Evolutionary conservation across 2,113 vertebrate genomes (phyloP).

Genomic region (Alosa alosa): DNA sequence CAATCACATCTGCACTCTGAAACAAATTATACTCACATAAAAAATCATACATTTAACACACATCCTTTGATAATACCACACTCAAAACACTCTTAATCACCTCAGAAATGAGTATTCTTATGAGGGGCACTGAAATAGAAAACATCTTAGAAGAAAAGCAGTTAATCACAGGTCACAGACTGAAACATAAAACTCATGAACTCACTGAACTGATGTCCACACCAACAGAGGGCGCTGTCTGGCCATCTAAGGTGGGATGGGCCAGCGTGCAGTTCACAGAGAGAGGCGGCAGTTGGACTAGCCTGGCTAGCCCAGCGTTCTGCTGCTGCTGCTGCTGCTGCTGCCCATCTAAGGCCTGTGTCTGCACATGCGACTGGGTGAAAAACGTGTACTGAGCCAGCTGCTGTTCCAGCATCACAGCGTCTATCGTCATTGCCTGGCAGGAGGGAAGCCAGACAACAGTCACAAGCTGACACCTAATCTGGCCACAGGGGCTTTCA

Average conservation of each 20-base stretch:
- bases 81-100: neutral
- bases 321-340: slow-evolving; percentile 64
- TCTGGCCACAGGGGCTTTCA: no score
- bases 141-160: neutral
- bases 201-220: slow-evolving; percentile 88
- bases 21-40: neutral
- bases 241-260: slow-evolving; percentile 77
- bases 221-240: slow-evolving; percentile 76
- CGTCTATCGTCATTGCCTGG: slow-evolving; percentile 83
- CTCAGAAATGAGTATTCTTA: neutral
- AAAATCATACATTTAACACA: neutral
- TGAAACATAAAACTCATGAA: neutral
- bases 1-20: neutral
- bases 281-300: slow-evolving; percentile 71
- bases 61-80: neutral
- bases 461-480: neutral
- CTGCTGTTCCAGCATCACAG: slow-evolving; percentile 87
- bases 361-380: slow-evolving; percentile 63
- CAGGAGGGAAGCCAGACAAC: neutral
- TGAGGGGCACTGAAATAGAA: neutral
- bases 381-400: slow-evolving; percentile 87
- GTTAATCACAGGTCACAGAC: neutral
- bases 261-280: slow-evolving; percentile 74
- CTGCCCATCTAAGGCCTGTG: neutral
- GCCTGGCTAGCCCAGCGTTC: slow-evolving; percentile 46